phyloP scores from a whole-genome alignment of 2,888 invertebrate genomes.

The Drosophila meridionalis region DNA sequence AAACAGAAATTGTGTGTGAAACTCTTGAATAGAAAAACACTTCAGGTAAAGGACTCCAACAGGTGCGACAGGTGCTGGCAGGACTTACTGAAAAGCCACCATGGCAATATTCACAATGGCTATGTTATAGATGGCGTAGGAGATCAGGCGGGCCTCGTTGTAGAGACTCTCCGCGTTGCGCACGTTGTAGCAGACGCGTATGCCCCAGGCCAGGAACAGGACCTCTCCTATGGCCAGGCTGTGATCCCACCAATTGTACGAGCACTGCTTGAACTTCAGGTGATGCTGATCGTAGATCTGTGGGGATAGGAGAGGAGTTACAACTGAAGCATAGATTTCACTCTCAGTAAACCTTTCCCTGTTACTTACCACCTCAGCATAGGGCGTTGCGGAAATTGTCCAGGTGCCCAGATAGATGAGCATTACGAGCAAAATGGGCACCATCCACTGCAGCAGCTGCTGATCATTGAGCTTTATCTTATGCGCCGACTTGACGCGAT shows the following conservation, averaged over 20 bases:
- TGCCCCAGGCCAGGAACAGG: slow-evolving; percentile 93
- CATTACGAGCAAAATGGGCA: slow-evolving; percentile 95
- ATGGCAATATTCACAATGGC: slow-evolving; percentile 96
- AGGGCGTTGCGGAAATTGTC: slow-evolving; percentile 95
- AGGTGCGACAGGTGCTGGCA: not conserved
- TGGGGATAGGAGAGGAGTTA: not conserved
- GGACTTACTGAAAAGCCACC: slow-evolving; percentile 96
- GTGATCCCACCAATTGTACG: slow-evolving; percentile 98
- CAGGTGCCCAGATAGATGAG: slow-evolving; percentile 95
- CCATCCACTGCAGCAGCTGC: slow-evolving; percentile 96
- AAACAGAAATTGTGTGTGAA: slow-evolving; percentile 24
- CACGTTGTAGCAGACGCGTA: slow-evolving; percentile 93
- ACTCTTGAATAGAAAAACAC: slow-evolving; percentile 41
- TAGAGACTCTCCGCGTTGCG: slow-evolving; percentile 96
- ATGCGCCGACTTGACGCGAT: slow-evolving; percentile 96
- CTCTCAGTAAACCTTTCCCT: not conserved
- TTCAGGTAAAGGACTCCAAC: slow-evolving; percentile 12
- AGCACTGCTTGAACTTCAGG: slow-evolving; percentile 94
- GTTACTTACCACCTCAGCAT: slow-evolving; percentile 89
- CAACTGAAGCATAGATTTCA: not conserved
- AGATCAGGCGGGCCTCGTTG: slow-evolving; percentile 96
- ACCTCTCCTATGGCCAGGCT: slow-evolving; percentile 93
- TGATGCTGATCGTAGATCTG: slow-evolving; percentile 90
- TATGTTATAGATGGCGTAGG: slow-evolving; percentile 97
- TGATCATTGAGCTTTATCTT: slow-evolving; percentile 97